These are phyloP conservation scores for Turritopsis rubra DNA, from an alignment of 30 jellyfish, hydroid and myxozoan species.

Conservation along the genomic window DNA sequence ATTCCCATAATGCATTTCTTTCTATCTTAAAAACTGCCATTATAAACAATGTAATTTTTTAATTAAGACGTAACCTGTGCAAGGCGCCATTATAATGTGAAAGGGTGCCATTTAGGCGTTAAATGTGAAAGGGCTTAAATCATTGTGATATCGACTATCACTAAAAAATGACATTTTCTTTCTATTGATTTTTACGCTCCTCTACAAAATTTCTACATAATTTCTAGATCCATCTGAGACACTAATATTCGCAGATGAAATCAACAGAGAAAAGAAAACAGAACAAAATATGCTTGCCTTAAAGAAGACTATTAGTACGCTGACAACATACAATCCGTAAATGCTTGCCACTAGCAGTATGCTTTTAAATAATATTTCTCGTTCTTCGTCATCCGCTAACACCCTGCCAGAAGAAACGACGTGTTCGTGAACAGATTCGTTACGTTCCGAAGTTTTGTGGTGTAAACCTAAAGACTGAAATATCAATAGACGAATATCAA, in stretches of 20 bases:
- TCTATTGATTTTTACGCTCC: too few species aligned
- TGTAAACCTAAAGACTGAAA: not conserved
- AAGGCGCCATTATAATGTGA: too few species aligned
- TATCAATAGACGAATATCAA: not conserved
- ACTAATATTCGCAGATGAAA: not conserved
- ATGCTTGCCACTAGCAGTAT: slow-evolving; percentile 61
- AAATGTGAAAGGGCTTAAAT: too few species aligned
- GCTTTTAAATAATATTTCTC: slow-evolving; percentile 45
- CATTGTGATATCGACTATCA: too few species aligned
- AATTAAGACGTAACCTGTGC: too few species aligned
- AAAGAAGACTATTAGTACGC: slow-evolving; percentile 44
- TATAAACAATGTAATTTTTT: too few species aligned
- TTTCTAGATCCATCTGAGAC: too few species aligned
- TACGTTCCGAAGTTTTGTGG: not conserved
- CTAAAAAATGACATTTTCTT: too few species aligned
- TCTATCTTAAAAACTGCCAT: too few species aligned
- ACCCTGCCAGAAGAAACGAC: not conserved
- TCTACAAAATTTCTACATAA: too few species aligned
- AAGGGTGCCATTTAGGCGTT: too few species aligned
- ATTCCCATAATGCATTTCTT: not conserved
- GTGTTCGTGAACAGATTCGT: not conserved
- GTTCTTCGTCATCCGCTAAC: not conserved
- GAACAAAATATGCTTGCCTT: slow-evolving; percentile 29
- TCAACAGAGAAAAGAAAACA: not conserved
- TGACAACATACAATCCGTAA: slow-evolving; percentile 48